phyloP scores from a whole-genome alignment of 2,888 invertebrate genomes.

The Euzophera pinguis region DNA sequence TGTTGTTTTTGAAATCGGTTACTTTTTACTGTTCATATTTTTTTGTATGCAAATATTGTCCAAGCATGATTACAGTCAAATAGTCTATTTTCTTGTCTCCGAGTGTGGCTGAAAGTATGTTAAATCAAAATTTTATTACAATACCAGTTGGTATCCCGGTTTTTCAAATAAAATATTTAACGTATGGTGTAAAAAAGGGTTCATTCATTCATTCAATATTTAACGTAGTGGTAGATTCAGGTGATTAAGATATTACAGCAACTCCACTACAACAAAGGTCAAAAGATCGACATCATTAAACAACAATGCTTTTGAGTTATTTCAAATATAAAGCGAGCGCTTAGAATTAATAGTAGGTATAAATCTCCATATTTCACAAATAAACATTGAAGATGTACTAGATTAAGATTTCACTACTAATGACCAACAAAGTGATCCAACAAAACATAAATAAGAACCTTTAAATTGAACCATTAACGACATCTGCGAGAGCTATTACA shows the following conservation, averaged over 20 bases:
- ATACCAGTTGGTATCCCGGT: too few relatives aligned
- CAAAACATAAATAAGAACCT: constrained; percentile 41
- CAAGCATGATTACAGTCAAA: too few relatives aligned
- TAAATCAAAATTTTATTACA: too few relatives aligned
- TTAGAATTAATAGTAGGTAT: neutral
- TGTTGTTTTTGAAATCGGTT: too few relatives aligned
- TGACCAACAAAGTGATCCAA: constrained; percentile 36
- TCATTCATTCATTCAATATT: too few relatives aligned
- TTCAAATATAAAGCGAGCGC: neutral
- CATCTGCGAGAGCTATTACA: constrained; percentile 31
- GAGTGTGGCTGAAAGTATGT: too few relatives aligned
- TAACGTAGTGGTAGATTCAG: neutral
- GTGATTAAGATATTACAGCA: neutral
- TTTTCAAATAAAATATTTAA: too few relatives aligned
- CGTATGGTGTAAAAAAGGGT: too few relatives aligned
- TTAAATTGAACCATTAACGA: constrained; percentile 59
- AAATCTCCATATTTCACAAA: constrained; percentile 8
- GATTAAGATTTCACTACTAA: constrained; percentile 45
- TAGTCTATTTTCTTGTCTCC: too few relatives aligned
- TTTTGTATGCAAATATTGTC: too few relatives aligned
- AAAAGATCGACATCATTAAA: neutral
- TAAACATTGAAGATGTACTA: constrained; percentile 25
- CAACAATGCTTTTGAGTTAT: neutral
- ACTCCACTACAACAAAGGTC: neutral
- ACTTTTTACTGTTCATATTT: too few relatives aligned